These are phyloP conservation scores for Acanthurus tractus DNA, from an alignment of 2,797 vertebrate species.

Conservation along the genomic window DNA sequence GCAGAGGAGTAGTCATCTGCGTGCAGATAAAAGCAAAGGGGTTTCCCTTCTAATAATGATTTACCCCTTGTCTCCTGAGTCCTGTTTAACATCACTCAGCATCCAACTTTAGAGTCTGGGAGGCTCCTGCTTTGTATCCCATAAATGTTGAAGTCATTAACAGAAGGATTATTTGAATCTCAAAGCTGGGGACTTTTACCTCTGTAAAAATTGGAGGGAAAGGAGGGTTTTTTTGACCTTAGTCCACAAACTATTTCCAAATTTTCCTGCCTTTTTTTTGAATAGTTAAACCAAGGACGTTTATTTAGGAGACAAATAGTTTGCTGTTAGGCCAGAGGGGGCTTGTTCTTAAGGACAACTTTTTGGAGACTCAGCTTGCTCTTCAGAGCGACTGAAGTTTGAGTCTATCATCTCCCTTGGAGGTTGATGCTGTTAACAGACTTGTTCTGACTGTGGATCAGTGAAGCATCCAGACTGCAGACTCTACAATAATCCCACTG, in stretches of 20 bases:
- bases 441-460: slow-evolving; percentile 57
- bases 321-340: slow-evolving; percentile 15
- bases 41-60: slow-evolving; percentile 58
- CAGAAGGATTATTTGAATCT: slow-evolving; percentile 30
- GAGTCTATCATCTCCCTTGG: slow-evolving; percentile 43
- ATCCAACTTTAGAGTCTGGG: slow-evolving; percentile 26
- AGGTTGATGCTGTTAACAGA: slow-evolving; percentile 55
- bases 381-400: slow-evolving; percentile 55
- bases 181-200: slow-evolving; percentile 4
- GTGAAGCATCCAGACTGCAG: slow-evolving; percentile 61
- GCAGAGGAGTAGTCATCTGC: slow-evolving; percentile 57
- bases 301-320: slow-evolving; percentile 11
- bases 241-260: slow-evolving; percentile 15
- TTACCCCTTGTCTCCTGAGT: slow-evolving; percentile 43
- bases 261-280: slow-evolving; percentile 19
- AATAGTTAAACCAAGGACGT: slow-evolving; percentile 16
- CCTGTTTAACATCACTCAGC: slow-evolving; percentile 51
- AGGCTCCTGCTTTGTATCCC: slow-evolving; percentile 45
- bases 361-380: slow-evolving; percentile 31
- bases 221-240: slow-evolving; percentile 20
- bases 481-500: slow-evolving; percentile 66
- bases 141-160: slow-evolving; percentile 58
- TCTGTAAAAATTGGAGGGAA: slow-evolving; percentile 3
- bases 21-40: slow-evolving; percentile 62
- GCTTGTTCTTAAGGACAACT: slow-evolving; percentile 47